Base-by-base conservation (phyloP, 2,797 vertebrate genomes). In the Syngnathus acus region DNA sequence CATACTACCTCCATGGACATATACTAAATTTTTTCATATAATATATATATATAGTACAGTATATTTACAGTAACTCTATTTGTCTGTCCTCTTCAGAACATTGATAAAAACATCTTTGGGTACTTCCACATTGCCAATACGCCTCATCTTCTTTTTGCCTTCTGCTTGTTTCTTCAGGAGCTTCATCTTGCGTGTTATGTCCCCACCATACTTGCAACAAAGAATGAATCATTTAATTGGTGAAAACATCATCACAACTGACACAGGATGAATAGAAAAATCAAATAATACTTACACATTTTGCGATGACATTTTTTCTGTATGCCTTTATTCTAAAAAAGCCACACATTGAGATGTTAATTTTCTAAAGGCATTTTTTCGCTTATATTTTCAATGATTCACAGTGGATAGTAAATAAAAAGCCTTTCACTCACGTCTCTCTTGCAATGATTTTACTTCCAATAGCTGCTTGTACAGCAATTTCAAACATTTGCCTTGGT, bases 401-500 rank as follows among this genome's bases (percentile, higher is more conserved):
- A 32, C 4, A 19, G 16, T 3, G 17, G 10, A 40, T n/a, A 40
- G 16, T 17, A 48, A 37, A 19, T 21, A 19, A 19, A 53, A 11
- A 13, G 23, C 48, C 1, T 2, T 51, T 19, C 66, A 89, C 95
- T 94, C 82, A 98, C 96, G 95, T 99, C 90, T 99, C 96, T 86
- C 97, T 92, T 40, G 94, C 94, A 65, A 99, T 93, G 65, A 99
- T 73, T 78, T 94, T 97, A 79, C 86, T 96, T 67, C 94, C 95
- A 67, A 98, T 70, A 65, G 93, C 86, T 72, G 97, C 97, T 73
- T 99, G 96, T 37, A 99, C 81, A 11, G 95, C 95, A 45, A 99
- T 95, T 86, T 99, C 96, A 90, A 99, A 99, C 86, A 99, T 86
- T 68, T 98, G 96, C 65, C 95, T 92, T 0, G 96, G 96, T 78